Base-by-base conservation (phyloP, 1,140 invertebrate species). In the Pygmarrhopalites habei region DNA sequence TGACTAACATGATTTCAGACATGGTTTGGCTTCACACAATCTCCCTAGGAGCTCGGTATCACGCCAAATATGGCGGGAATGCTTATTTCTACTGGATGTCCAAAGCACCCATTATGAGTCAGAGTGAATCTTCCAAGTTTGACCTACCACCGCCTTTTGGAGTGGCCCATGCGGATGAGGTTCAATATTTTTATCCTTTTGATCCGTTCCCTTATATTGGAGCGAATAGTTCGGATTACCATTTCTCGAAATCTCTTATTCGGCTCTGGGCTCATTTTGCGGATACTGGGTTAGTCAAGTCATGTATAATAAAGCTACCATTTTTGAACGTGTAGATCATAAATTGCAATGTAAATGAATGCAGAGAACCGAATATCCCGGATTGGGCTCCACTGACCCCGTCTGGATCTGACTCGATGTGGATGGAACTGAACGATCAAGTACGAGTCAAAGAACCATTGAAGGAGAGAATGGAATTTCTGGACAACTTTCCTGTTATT, bases 141-240 rank as follows among this genome's bases (percentile, higher is more conserved):
- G 32, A 35, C 15, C 15, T 35, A 7, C 5, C 5, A 7, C 32
- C 32, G 32, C 32, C 32, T 7, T 35, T 35, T 15, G 5, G 44
- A 12, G 44, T 47, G 19, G 17, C n/a, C n/a, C 44, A 47, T 47
- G 44, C 44, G n/a, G 44, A 47, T 25, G 44, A 47, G 44, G 44
- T 47, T 19, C 44, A 47, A n/a, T 47, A 10, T n/a, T 47, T 47
- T n/a, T 47, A 12, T 19, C 44, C 44, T 5, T 21, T 47, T n/a
- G 19, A 25, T 25, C 23, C 44, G 7, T 47, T 47, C n/a, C 44
- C 44, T 5, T 47, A 47, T 19, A 47, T 47, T 47, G 17, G n/a
- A 21, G n/a, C 7, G n/a, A 47, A 47, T 25, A 12, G 7, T 25
- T 5, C 44, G n/a, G 44, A 47, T n/a, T 47, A 21, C 19, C 5